Conservation (phyloP, 2,113 vertebrate genomes). For the Hippocampus mohnikei region DNA sequence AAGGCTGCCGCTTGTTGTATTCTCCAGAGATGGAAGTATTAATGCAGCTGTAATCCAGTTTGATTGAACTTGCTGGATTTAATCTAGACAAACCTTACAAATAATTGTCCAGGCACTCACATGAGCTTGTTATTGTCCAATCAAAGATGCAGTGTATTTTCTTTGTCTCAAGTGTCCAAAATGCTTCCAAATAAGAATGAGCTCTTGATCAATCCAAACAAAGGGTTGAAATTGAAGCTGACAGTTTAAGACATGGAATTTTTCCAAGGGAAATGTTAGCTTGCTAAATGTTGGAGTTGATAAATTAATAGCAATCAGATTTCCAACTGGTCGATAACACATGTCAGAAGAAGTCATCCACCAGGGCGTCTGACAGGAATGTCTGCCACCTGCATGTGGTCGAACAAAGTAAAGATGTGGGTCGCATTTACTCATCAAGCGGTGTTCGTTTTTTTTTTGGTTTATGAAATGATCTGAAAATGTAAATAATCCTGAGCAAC, state of each 20-base stretch:
- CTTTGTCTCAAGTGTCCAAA: conserved; percentile 51
- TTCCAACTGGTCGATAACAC: neutral
- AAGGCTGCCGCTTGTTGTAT: too few species aligned
- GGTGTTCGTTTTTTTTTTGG: too few species aligned
- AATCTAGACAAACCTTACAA: conserved; percentile 46
- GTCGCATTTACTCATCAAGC: too few species aligned
- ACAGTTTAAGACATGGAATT: conserved; percentile 36
- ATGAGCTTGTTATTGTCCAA: conserved; percentile 45
- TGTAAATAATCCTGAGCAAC: too few species aligned
- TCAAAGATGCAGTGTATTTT: conserved; percentile 55
- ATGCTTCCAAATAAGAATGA: conserved; percentile 64
- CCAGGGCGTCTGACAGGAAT: too few species aligned
- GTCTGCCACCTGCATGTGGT: too few species aligned
- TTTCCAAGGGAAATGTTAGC: conserved; percentile 61
- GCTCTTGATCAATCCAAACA: conserved; percentile 68
- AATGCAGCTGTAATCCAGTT: neutral
- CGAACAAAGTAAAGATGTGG: too few species aligned
- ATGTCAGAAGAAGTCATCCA: too few species aligned
- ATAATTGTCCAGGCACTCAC: conserved; percentile 41
- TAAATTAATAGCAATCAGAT: conserved; percentile 45
- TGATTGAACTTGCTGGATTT: conserved; percentile 43
- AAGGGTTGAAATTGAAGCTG: conserved; percentile 52
- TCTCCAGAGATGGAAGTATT: too few species aligned
- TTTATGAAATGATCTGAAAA: too few species aligned
- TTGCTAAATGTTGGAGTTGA: conserved; percentile 52